Evolutionary conservation across 1,140 invertebrate genomes (phyloP), one percentile per base, ranked within the genome.

Genomic region (Orussus abietinus): DNA sequence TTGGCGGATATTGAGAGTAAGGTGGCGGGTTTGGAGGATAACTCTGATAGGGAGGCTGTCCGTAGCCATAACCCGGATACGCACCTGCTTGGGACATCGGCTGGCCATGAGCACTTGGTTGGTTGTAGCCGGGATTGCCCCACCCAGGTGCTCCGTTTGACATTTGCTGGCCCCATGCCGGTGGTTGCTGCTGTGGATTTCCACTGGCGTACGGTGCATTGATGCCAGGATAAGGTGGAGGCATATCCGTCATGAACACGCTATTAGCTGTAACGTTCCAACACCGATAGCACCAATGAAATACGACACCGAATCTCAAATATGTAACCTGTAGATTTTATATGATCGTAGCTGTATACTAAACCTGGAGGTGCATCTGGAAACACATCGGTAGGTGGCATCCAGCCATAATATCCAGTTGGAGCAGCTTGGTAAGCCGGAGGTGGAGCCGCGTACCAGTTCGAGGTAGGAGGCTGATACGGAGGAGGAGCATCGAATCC

Each of bases 151-250:
- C 45, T 21, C 62, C 61, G 35, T 66, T 65, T n/a, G n/a, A n/a
- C n/a, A n/a, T n/a, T 21, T 64, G 59, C 41, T 64, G 64, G 11
- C 11, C 31, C 49, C 49, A 47, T 9, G 17, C 36, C 11, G 26
- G 31, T 40, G 50, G 57, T 20, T 62, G 57, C 37, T 59, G 59
- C 18, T 55, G 55, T 5, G 59, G 53, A 52, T 26, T 47, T 11
- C 52, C 62, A 9, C 45, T 66, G 13, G 73, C 66, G 42, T 74
- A 75, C 7, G 67, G 58, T 3, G 66, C 57, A 41, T 74, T 77
- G 49, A 96, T 85, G 29, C 92, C 93, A 30, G 92, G 92, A 75
- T 97, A 97, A 1, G 94, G 93, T 39, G 93, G 93, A n/a, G 94
- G 93, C 59, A 83, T 88, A 58, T 91, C 86, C 5, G 85, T 90